Conservation (phyloP, 2,888 invertebrate species). For the Meandrusa payeni region DNA sequence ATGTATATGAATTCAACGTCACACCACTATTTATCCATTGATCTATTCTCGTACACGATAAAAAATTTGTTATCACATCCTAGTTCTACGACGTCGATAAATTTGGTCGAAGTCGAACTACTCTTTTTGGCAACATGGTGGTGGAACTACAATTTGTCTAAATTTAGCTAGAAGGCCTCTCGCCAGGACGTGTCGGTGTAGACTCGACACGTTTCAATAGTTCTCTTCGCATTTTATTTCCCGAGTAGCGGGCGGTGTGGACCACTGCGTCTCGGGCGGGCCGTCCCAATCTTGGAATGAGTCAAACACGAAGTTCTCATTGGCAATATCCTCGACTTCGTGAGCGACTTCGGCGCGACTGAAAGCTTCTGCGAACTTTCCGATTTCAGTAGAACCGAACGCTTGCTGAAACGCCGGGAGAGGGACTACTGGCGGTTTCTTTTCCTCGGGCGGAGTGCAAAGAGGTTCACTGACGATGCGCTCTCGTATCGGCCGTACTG, state of each 20-base stretch:
- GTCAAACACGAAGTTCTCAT: slow-evolving; percentile 64
- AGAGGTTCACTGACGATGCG: slow-evolving; percentile 44
- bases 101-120: slow-evolving; percentile 52
- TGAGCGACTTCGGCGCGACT: slow-evolving; percentile 79
- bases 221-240: slow-evolving; percentile 75
- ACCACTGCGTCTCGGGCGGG: slow-evolving; percentile 61
- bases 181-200: slow-evolving; percentile 61
- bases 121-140: slow-evolving; percentile 77
- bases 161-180: slow-evolving; percentile 62
- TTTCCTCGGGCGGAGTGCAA: slow-evolving; percentile 55
- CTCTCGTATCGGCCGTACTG: slow-evolving; percentile 41
- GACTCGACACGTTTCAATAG: slow-evolving; percentile 52
- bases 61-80: slow-evolving; percentile 70
- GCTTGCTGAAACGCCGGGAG: slow-evolving; percentile 92
- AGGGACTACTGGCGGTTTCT: slow-evolving; percentile 77
- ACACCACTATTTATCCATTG: slow-evolving; percentile 68
- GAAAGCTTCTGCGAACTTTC: slow-evolving; percentile 89
- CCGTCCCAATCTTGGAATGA: slow-evolving; percentile 69
- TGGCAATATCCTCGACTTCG: slow-evolving; percentile 56
- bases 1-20: slow-evolving; percentile 65
- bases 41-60: slow-evolving; percentile 61
- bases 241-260: slow-evolving; percentile 56
- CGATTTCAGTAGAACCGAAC: slow-evolving; percentile 92
- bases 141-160: slow-evolving; percentile 74
- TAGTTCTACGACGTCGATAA: slow-evolving; percentile 66